Evolutionary conservation across 2,888 invertebrate species (phyloP).

Genomic region (Ormyrus pomaceus): DNA sequence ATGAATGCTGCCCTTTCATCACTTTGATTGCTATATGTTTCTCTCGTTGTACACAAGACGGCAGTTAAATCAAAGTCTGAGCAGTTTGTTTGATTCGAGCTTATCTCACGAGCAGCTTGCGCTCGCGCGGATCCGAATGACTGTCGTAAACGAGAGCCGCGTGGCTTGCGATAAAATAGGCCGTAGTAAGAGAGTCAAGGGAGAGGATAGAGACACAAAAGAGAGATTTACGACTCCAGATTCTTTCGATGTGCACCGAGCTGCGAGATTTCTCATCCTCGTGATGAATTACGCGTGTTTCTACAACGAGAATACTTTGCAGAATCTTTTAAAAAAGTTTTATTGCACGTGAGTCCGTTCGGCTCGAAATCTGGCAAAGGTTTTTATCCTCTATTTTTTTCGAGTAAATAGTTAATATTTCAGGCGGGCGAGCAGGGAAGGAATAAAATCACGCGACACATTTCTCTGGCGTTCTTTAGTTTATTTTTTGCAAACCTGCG

Average conservation of each 20-base stretch:
- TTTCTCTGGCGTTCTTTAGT: slow-evolving; percentile 41
- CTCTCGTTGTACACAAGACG: slow-evolving; percentile 17
- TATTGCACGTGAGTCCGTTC: slow-evolving; percentile 9
- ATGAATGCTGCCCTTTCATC: slow-evolving; percentile 17
- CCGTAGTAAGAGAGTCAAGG: neutral
- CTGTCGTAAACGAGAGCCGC: slow-evolving; percentile 40
- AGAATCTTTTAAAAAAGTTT: slow-evolving; percentile 26
- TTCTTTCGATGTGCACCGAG: slow-evolving; percentile 17
- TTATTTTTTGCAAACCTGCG: slow-evolving; percentile 52
- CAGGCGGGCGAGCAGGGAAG: neutral
- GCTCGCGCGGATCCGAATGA: slow-evolving; percentile 36
- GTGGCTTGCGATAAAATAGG: slow-evolving; percentile 42
- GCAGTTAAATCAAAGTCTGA: slow-evolving; percentile 65
- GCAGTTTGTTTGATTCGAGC: slow-evolving; percentile 57
- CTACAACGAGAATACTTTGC: slow-evolving; percentile 1
- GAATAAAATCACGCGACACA: slow-evolving; percentile 39
- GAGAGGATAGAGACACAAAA: slow-evolving; percentile 3
- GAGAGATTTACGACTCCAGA: slow-evolving; percentile 38
- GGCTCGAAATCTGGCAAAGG: too few relatives aligned
- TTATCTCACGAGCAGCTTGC: slow-evolving; percentile 27
- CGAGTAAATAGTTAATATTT: slow-evolving; percentile 34
- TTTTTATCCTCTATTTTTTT: neutral
- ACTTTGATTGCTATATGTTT: neutral
- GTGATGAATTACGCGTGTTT: slow-evolving; percentile 2
- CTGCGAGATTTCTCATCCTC: slow-evolving; percentile 9